Conservation (phyloP, 2,797 vertebrate species). For the Arctocebus calabarensis region DNA sequence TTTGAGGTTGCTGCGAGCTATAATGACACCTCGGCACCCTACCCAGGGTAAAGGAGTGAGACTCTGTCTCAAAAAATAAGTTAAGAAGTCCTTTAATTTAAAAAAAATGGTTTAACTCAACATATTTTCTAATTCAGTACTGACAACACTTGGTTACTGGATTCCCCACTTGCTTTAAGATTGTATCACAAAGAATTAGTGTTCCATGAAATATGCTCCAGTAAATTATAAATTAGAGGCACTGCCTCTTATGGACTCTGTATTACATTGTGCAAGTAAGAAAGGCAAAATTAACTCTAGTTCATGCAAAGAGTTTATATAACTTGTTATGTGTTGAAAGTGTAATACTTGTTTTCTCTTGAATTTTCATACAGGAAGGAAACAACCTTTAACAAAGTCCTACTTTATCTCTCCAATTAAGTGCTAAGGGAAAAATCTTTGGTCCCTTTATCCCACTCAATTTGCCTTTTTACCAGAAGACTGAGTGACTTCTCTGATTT, state of each 20-base stretch:
- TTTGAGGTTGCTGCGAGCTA: too few species aligned
- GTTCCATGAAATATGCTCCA: neutral
- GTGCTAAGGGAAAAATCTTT: neutral
- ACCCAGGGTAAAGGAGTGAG: too few species aligned
- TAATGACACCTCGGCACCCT: too few species aligned
- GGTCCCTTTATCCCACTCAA: neutral
- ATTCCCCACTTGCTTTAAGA: neutral
- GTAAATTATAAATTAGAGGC: neutral
- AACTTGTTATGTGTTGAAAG: neutral
- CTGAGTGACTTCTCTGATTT: conserved; percentile 1
- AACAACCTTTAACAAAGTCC: neutral
- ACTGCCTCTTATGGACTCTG: neutral
- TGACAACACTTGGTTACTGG: neutral
- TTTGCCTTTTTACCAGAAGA: neutral
- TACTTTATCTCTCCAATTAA: neutral
- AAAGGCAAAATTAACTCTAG: neutral
- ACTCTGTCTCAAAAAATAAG: too few species aligned
- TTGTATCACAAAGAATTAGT: neutral
- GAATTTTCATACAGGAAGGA: neutral
- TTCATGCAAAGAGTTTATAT: neutral
- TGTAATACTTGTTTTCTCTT: neutral
- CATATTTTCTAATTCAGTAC: conserved; percentile 19
- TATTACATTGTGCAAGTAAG: neutral
- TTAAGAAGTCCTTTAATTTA: neutral
- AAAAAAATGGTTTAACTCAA: neutral